Percentiles rank a stretch among this genome's conserved stretches.
Conservation (phyloP, 2,888 invertebrate genomes). For the Monoplex corrugatus region DNA sequence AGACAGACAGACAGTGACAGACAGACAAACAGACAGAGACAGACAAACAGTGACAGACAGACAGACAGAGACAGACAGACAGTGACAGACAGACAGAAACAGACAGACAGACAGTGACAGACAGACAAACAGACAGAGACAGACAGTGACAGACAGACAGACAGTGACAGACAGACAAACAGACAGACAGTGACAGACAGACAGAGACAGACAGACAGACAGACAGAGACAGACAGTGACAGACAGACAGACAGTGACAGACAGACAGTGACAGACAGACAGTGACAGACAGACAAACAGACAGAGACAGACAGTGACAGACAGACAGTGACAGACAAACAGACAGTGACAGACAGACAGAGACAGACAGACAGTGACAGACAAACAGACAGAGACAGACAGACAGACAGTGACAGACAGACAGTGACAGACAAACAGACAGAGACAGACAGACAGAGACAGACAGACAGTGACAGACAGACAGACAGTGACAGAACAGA, state of each 20-base stretch:
- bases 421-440: not conserved
- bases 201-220: constrained; percentile 2
- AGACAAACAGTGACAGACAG: too few species aligned
- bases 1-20: too few species aligned
- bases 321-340: not conserved
- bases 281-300: not conserved
- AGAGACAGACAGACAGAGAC: constrained; percentile 23
- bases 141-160: not conserved
- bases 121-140: not conserved
- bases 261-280: constrained; percentile 1
- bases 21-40: too few species aligned
- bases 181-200: not conserved
- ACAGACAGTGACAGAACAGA: not conserved
- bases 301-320: not conserved
- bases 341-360: not conserved
- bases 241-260: constrained; percentile 2
- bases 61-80: too few species aligned
- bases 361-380: constrained; percentile 26
- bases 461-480: not conserved
- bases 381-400: constrained; percentile 10
- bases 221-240: constrained; percentile 16
- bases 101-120: not conserved
- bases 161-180: not conserved
- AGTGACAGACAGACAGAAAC: not conserved
- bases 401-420: not conserved